phyloP scores from a whole-genome alignment of 2,113 vertebrate genomes.

The Excalfactoria chinensis region DNA sequence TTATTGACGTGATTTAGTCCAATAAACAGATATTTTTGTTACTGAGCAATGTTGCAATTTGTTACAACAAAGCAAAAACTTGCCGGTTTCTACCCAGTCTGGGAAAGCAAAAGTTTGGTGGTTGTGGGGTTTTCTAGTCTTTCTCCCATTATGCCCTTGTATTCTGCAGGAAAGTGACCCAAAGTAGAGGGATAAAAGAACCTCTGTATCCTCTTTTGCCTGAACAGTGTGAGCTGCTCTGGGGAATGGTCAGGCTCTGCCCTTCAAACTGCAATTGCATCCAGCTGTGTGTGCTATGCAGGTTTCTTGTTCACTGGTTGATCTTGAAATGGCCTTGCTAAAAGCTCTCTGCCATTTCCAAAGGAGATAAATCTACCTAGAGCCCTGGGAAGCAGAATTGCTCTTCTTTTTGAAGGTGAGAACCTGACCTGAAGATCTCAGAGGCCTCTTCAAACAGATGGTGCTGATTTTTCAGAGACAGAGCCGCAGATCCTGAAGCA shows the following conservation, averaged over 20 bases:
- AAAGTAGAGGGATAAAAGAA: accelerated
- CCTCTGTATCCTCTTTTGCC: too few species aligned
- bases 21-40: not conserved
- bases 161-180: not conserved
- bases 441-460: not conserved
- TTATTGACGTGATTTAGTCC: not conserved
- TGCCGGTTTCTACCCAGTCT: not conserved
- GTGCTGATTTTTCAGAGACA: not conserved
- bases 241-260: not conserved
- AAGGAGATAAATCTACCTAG: slow-evolving; percentile 2
- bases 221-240: accelerated
- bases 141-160: not conserved
- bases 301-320: not conserved
- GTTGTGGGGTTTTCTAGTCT: not conserved
- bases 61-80: not conserved
- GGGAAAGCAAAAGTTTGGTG: not conserved
- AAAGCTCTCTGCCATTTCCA: not conserved
- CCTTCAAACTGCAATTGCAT: accelerated
- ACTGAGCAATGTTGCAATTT: not conserved
- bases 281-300: not conserved
- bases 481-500: not conserved
- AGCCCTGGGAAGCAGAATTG: not conserved
- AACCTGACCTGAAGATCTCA: not conserved
- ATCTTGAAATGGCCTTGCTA: not conserved
- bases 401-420: not conserved